Percentiles rank a stretch among this genome's conserved stretches.
Conservation (phyloP, 2,888 invertebrate species). For the Temnothorax ravouxi region DNA sequence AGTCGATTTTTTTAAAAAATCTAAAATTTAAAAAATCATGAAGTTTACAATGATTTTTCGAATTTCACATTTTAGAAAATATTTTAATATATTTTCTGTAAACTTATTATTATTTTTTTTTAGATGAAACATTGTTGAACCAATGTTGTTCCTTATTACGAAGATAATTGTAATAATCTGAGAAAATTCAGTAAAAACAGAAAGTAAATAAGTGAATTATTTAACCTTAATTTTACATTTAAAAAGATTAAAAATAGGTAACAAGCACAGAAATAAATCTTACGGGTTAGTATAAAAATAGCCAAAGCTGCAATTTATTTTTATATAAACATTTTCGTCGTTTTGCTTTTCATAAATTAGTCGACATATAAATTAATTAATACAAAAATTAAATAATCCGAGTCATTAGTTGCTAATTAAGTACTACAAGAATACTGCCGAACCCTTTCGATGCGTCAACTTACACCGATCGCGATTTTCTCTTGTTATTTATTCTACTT, state of each 20-base stretch:
- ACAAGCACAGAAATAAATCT: conserved; percentile 3
- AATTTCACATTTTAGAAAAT: not conserved
- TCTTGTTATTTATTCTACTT: conserved; percentile 17
- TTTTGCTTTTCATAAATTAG: conserved; percentile 7
- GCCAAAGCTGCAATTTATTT: conserved; percentile 38
- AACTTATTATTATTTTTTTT: too few species aligned
- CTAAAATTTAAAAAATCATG: not conserved
- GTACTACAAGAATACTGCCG: conserved; percentile 41
- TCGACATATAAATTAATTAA: conserved; percentile 35
- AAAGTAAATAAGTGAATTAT: not conserved
- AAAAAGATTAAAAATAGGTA: not conserved
- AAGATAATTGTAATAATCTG: not conserved
- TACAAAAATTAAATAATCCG: conserved; percentile 45
- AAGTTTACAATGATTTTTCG: not conserved
- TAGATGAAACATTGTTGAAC: not conserved
- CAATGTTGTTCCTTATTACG: not conserved
- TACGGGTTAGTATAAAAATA: conserved; percentile 39
- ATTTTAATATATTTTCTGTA: not conserved
- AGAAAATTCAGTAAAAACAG: not conserved
- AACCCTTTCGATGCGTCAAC: not conserved
- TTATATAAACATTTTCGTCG: conserved; percentile 21
- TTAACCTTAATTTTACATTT: not conserved
- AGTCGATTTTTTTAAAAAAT: not conserved
- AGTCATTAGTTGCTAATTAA: conserved; percentile 32
- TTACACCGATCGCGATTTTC: not conserved